Conservation (phyloP, 1,140 invertebrate genomes). For the Callitettix versicolor region DNA sequence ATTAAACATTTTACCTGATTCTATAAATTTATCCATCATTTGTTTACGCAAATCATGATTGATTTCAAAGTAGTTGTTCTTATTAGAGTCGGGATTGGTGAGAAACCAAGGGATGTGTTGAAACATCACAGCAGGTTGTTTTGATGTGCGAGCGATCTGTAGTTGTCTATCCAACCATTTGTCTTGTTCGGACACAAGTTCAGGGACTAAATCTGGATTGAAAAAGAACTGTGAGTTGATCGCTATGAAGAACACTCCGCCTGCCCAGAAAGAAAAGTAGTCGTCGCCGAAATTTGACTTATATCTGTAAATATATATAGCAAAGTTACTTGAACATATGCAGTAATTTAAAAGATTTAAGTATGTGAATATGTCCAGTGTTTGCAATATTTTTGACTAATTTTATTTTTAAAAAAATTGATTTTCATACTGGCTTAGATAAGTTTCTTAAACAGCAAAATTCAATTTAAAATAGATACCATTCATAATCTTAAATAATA, state of each 20-base stretch:
- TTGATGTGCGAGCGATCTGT: background rate
- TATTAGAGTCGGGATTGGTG: slow-evolving; percentile 31
- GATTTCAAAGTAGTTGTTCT: slow-evolving; percentile 37
- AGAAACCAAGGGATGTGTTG: slow-evolving; percentile 48
- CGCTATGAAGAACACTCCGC: slow-evolving; percentile 42
- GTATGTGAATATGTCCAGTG: too few relatives aligned
- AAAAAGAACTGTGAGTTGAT: slow-evolving; percentile 43
- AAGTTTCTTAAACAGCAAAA: too few relatives aligned
- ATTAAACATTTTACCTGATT: slow-evolving; percentile 31
- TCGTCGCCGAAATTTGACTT: slow-evolving; percentile 41
- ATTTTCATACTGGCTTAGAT: too few relatives aligned
- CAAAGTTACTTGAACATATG: too few relatives aligned
- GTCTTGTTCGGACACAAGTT: slow-evolving; percentile 35
- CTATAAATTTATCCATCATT: slow-evolving; percentile 36
- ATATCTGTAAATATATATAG: slow-evolving; percentile 27
- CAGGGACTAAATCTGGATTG: slow-evolving; percentile 27
- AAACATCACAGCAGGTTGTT: slow-evolving; percentile 33
- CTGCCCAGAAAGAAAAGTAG: slow-evolving; percentile 42
- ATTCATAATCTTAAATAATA: too few relatives aligned
- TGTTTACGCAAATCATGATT: slow-evolving; percentile 27
- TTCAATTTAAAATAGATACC: too few relatives aligned
- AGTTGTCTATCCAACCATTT: slow-evolving; percentile 35
- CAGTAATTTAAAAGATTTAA: too few relatives aligned
- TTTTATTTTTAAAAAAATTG: too few relatives aligned
- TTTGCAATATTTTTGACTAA: too few relatives aligned